These are phyloP conservation scores for Mormoops blainvillei DNA, from an alignment of 2,113 vertebrate species.

Conservation along the genomic window DNA sequence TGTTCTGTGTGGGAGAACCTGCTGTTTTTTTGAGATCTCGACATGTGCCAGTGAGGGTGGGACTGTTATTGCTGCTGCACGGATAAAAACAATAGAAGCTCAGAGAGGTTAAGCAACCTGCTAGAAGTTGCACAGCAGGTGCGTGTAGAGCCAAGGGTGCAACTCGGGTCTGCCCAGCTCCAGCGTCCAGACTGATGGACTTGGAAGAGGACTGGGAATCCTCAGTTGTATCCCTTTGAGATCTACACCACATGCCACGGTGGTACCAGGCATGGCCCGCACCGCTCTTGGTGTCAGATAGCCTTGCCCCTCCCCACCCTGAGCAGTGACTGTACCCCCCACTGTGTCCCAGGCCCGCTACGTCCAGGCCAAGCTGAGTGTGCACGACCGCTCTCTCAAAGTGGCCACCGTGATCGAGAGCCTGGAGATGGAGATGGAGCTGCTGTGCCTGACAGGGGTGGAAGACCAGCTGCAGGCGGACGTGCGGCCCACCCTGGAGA, in stretches of 20 bases:
- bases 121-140: neutral
- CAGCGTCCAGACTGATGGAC: neutral
- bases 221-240: neutral
- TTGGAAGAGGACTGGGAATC: neutral
- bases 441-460: conserved; percentile 94
- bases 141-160: neutral
- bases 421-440: conserved; percentile 98
- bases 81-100: neutral
- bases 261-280: rapidly evolving
- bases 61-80: rapidly evolving
- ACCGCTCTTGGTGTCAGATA: rapidly evolving
- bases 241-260: neutral
- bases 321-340: conserved; percentile 40
- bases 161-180: too few species aligned
- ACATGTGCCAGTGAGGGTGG: neutral
- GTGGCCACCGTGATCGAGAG: conserved; percentile 97
- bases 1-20: neutral
- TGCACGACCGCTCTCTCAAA: conserved; percentile 96
- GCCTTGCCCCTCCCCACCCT: neutral
- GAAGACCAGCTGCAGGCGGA: conserved; percentile 96
- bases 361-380: conserved; percentile 94
- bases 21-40: neutral
- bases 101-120: neutral
- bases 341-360: conserved; percentile 88
- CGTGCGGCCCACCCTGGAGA: conserved; percentile 95